Percentiles rank a stretch among this genome's conserved stretches.
These are phyloP conservation scores for Ceyx margarethae DNA, from an alignment of 2,113 vertebrate genomes.

Conservation along the genomic window DNA sequence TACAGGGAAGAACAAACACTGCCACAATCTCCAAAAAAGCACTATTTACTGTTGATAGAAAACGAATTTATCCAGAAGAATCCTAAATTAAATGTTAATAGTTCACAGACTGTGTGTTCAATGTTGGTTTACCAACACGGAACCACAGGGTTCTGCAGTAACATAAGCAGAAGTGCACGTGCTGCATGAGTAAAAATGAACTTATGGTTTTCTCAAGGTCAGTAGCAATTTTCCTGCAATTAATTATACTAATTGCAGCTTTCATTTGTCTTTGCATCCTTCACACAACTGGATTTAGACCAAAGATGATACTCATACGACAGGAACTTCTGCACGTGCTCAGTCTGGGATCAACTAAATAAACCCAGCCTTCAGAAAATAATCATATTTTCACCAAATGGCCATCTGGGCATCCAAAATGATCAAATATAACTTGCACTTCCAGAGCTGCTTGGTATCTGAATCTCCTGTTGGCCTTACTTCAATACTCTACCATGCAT, in stretches of 20 bases:
- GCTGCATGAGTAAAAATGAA: neutral
- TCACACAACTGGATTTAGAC: slow-evolving; percentile 26
- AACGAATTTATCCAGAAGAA: slow-evolving; percentile 47
- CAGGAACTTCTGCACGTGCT: neutral
- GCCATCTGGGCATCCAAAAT: neutral
- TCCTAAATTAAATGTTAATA: slow-evolving; percentile 56
- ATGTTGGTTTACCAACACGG: neutral
- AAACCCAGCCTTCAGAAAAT: slow-evolving; percentile 25
- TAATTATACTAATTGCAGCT: neutral
- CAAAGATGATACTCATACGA: neutral
- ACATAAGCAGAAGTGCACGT: neutral
- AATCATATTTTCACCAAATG: neutral
- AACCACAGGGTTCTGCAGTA: neutral
- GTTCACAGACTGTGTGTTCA: slow-evolving; percentile 36
- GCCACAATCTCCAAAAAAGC: neutral
- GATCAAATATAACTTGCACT: neutral
- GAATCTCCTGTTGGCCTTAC: neutral
- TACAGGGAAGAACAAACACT: slow-evolving; percentile 33
- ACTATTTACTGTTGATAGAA: slow-evolving; percentile 10
- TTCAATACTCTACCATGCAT: neutral
- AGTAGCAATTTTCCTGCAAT: neutral
- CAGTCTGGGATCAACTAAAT: neutral
- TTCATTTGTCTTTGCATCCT: neutral
- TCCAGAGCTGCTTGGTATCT: neutral
- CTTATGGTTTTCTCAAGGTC: slow-evolving; percentile 16